A percentile compares a stretch with the other conserved stretches of the same genome.
Evolutionary conservation across 1,140 invertebrate genomes (phyloP).

Genomic region (Telenomus remus): DNA sequence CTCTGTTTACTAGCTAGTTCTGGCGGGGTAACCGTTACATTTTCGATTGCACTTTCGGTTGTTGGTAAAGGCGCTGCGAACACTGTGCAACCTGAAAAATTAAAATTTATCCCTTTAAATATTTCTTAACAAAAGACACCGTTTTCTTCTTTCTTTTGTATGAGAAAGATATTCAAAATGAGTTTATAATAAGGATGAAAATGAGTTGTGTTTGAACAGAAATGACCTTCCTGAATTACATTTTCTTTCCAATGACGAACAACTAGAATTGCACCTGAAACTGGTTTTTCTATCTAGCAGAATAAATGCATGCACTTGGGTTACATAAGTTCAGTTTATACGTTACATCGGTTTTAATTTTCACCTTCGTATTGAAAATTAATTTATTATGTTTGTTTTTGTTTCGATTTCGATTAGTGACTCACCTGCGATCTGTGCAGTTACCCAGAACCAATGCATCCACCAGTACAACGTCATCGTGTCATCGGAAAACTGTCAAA

Average conservation of each 20-base stretch:
- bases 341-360: constrained; percentile 20
- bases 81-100: constrained; percentile 25
- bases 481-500: constrained; percentile 62
- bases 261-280: constrained; percentile 26
- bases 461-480: constrained; percentile 83
- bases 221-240: not conserved
- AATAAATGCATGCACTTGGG: constrained; percentile 9
- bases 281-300: constrained; percentile 25
- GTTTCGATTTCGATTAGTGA: constrained; percentile 50
- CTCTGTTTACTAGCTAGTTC: constrained; percentile 30
- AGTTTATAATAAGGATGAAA: too few species aligned
- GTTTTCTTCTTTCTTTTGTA: not conserved
- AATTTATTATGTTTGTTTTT: constrained; percentile 23
- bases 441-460: constrained; percentile 84
- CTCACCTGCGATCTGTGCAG: constrained; percentile 74
- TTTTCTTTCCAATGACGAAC: constrained; percentile 11
- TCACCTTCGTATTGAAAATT: constrained; percentile 29
- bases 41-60: constrained; percentile 19
- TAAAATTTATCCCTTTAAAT: not conserved
- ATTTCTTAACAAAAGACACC: too few species aligned
- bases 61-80: constrained; percentile 19
- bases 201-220: too few species aligned
- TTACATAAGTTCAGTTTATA: constrained; percentile 33
- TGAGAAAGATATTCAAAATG: not conserved
- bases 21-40: constrained; percentile 15